A percentile compares a stretch with the other conserved stretches of the same genome.
Evolutionary conservation across 2,888 invertebrate genomes (phyloP).

Genomic region (Mythimna pallens): DNA sequence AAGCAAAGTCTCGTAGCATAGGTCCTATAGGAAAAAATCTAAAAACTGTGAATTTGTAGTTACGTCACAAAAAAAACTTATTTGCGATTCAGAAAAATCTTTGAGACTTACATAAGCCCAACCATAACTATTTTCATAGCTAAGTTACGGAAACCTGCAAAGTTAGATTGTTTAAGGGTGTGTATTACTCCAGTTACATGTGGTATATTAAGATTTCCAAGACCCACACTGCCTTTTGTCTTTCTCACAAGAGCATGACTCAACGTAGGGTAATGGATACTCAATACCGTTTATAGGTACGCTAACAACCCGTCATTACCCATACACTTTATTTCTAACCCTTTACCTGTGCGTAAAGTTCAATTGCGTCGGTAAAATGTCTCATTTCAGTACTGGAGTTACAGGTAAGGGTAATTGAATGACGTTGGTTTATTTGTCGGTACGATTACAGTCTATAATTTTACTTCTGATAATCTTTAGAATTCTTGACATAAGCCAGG

Average conservation of each 20-base stretch:
- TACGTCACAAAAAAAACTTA: too few species aligned
- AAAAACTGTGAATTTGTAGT: too few species aligned
- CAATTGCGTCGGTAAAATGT: slow-evolving; percentile 11
- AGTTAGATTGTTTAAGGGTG: too few species aligned
- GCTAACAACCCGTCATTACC: slow-evolving; percentile 36
- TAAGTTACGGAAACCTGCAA: too few species aligned
- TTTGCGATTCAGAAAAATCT: too few species aligned
- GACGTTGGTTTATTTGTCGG: neutral
- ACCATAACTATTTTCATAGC: too few species aligned
- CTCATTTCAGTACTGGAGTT: slow-evolving; percentile 19
- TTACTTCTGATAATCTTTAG: neutral
- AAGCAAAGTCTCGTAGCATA: too few species aligned
- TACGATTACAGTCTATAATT: neutral
- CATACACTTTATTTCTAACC: slow-evolving; percentile 22
- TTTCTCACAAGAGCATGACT: slow-evolving; percentile 39
- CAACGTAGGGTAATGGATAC: slow-evolving; percentile 48
- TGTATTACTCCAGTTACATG: too few species aligned
- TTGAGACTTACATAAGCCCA: too few species aligned
- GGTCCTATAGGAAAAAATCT: too few species aligned
- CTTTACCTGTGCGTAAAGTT: neutral
- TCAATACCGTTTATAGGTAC: slow-evolving; percentile 37
- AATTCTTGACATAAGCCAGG: rapidly evolving
- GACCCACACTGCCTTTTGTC: slow-evolving; percentile 30
- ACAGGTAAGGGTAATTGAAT: slow-evolving; percentile 34
- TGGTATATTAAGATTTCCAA: neutral